Conservation (phyloP, 53 echinoderm and acorn worm genomes). For the Paracentrotus lividus region DNA sequence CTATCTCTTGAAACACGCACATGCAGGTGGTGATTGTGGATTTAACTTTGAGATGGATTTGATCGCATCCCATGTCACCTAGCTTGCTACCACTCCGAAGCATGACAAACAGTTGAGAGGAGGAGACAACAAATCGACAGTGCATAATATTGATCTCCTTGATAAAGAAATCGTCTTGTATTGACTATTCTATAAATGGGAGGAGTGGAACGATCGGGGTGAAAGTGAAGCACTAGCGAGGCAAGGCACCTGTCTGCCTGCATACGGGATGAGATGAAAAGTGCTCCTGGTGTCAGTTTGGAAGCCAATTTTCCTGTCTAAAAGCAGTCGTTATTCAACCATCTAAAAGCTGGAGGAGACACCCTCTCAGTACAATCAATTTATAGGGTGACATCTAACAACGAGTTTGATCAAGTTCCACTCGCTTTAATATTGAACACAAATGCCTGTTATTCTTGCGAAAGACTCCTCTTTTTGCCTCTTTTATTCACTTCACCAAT, state of each 20-base stretch:
- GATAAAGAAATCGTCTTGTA: background rate
- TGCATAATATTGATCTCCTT: conserved; percentile 17
- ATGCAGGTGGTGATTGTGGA: no score
- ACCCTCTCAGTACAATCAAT: conserved; percentile 23
- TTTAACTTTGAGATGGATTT: no score
- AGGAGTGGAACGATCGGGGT: background rate
- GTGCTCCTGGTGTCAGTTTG: conserved; percentile 58
- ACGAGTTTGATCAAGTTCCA: background rate
- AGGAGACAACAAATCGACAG: conserved; percentile 27
- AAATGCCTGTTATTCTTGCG: background rate
- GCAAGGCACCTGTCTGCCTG: conserved; percentile 19
- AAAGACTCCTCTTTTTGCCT: background rate
- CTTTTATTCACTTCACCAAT: background rate
- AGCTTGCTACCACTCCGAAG: no score
- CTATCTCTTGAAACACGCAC: no score
- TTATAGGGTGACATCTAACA: conserved; percentile 20
- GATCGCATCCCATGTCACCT: no score
- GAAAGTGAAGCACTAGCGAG: background rate
- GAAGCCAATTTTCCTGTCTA: conserved; percentile 40
- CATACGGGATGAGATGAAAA: conserved; percentile 28
- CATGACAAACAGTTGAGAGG: no score
- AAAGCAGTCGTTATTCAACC: conserved; percentile 48
- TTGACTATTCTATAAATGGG: background rate
- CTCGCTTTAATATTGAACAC: background rate
- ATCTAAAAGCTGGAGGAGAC: conserved; percentile 43